Evolutionary conservation across 1,140 invertebrate species (phyloP), one percentile per base, ranked within the genome.

Genomic region (Caenorhabditis inopinata): DNA sequence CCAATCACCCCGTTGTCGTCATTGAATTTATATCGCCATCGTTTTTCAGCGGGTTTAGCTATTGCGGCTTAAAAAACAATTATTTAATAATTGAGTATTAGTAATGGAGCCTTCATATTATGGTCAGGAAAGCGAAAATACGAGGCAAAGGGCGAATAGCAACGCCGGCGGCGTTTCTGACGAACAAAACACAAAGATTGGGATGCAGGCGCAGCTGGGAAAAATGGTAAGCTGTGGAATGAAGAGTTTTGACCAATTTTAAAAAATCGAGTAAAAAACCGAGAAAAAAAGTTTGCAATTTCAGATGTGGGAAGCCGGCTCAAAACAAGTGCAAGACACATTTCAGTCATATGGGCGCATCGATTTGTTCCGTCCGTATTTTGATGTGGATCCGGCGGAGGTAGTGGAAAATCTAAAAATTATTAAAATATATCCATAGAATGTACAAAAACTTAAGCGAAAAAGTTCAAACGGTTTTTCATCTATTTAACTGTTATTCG

Each of bases 91-190:
- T 53, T n/a, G n/a, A n/a, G 18, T 38, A 29, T 14, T 81, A 74
- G 12, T 80, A 74, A 49, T 78, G 83, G 18, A 86, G 21, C 45
- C 85, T 74, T 18, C 58, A 81, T 85, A 83, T 27, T 78, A 80
- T 2, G 85, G 85, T 12, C 76, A 84, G 11, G 83, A 84, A 23
- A 46, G 53, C 2, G 82, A 82, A 27, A 83, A 73, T 14, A 83
- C 85, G 3, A 82, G 48, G 18, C 74, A 84, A 68, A 83, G 53
- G 35, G 78, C 48, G 53, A 47, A 76, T 62, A 80, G 78, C 18
- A 82, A 74, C 27, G 74, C 68, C 21, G 76, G 47, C 1, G 35
- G 47, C 42, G 25, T 49, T 9, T 6, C 21, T 27, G 49, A 53
- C 11, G 32, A 53, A 12, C 38, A 51, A 18, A 35, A 46, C 5